Evolutionary conservation across 1,140 invertebrate species (phyloP).

Genomic region (Panagrolaimus sp.): DNA sequence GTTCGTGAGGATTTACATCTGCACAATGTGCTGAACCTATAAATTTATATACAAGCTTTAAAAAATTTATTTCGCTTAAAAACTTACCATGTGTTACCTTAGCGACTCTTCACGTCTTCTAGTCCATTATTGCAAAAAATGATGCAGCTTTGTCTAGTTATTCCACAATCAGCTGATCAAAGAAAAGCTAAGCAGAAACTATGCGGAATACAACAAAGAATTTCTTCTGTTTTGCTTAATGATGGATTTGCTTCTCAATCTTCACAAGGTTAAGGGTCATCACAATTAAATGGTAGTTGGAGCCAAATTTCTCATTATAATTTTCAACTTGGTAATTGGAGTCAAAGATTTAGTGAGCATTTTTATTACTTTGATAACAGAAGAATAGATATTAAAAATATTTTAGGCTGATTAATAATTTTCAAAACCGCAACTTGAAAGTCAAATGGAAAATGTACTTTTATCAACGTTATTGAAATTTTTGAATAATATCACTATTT

Average conservation of each 20-base stretch:
- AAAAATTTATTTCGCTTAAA: no score
- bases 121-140: constrained; percentile 24
- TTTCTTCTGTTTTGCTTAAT: background rate
- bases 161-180: background rate
- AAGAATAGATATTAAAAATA: no score
- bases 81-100: no score
- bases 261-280: background rate
- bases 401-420: background rate
- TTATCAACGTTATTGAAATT: background rate
- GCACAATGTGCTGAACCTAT: no score
- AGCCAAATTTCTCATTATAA: background rate
- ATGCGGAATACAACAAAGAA: background rate
- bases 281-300: background rate
- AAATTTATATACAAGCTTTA: no score
- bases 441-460: background rate
- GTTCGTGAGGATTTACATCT: no score
- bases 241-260: constrained; percentile 7
- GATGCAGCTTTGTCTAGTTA: constrained; percentile 10
- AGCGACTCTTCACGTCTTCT: constrained; percentile 21
- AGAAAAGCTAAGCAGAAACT: constrained; percentile 1
- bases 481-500: no score
- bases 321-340: constrained; percentile 4
- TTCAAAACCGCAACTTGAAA: background rate
- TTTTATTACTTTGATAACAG: no score
- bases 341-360: background rate